Percentiles rank a stretch among this genome's conserved stretches.
Conservation (phyloP, 2,888 invertebrate species). For the Aphodius granarius region DNA sequence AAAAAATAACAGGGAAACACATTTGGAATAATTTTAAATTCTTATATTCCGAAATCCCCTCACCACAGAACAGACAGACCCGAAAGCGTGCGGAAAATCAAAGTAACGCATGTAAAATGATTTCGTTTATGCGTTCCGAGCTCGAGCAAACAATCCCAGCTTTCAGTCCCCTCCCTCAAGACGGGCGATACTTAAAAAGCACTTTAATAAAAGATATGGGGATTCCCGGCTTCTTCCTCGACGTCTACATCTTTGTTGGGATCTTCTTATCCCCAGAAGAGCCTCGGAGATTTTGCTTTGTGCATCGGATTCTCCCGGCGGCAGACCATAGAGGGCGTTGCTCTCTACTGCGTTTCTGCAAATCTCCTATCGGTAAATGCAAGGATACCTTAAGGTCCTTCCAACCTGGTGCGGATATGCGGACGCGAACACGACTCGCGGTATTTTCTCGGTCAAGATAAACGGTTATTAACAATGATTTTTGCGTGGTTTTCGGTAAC, state of each 20-base stretch:
- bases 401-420: no score
- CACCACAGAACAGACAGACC: neutral
- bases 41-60: neutral
- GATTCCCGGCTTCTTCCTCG: neutral
- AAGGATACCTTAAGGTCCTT: neutral
- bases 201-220: neutral
- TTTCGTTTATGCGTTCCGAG: neutral
- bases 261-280: neutral
- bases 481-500: no score
- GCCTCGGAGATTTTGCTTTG: neutral
- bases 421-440: no score
- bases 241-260: neutral
- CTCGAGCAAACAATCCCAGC: neutral
- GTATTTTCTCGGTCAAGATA: no score
- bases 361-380: neutral
- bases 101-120: neutral
- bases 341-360: neutral
- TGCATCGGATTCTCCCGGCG: neutral
- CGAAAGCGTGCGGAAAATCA: neutral
- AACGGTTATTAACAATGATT: no score
- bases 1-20: no score
- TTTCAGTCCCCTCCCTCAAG: neutral
- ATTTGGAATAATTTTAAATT: no score
- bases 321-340: neutral
- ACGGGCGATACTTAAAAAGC: neutral